A percentile compares a stretch with the other conserved stretches of the same genome.
Evolutionary conservation across 1,140 invertebrate species (phyloP).

Genomic region (Chelonus insularis): DNA sequence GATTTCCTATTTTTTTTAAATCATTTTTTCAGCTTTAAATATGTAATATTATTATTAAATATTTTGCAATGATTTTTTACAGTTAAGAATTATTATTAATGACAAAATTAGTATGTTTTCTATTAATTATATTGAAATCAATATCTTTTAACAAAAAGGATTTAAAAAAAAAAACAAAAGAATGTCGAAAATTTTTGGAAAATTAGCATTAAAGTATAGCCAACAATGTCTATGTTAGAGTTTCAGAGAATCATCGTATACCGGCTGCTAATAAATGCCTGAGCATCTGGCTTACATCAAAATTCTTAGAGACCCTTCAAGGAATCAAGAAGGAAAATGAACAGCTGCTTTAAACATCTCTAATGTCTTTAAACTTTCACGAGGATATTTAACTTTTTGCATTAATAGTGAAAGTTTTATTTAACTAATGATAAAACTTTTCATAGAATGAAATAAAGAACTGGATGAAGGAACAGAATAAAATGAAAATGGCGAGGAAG

Average conservation of each 20-base stretch:
- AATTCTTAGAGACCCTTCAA: not conserved
- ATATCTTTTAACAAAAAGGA: not conserved
- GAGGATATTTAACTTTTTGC: not conserved
- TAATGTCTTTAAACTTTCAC: not conserved
- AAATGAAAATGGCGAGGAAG: not conserved
- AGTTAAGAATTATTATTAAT: too few species aligned
- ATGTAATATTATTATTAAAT: too few species aligned
- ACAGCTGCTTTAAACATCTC: slow-evolving; percentile 5
- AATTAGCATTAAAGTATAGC: not conserved
- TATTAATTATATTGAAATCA: too few species aligned
- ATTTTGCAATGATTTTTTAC: too few species aligned
- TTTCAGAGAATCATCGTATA: not conserved
- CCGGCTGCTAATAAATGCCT: not conserved
- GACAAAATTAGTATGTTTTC: too few species aligned
- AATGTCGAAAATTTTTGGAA: too few species aligned
- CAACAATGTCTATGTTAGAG: not conserved
- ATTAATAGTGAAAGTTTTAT: not conserved
- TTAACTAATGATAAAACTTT: too few species aligned
- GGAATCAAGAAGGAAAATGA: not conserved
- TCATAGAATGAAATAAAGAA: not conserved
- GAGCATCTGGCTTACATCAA: slow-evolving; percentile 20
- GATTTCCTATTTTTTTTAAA: not conserved
- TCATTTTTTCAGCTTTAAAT: not conserved
- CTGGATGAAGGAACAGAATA: too few species aligned
- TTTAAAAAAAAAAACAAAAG: not conserved